Percentiles rank a stretch among this genome's conserved stretches.
Conservation (phyloP, 2,888 invertebrate species). For the Phalangium opilio region DNA sequence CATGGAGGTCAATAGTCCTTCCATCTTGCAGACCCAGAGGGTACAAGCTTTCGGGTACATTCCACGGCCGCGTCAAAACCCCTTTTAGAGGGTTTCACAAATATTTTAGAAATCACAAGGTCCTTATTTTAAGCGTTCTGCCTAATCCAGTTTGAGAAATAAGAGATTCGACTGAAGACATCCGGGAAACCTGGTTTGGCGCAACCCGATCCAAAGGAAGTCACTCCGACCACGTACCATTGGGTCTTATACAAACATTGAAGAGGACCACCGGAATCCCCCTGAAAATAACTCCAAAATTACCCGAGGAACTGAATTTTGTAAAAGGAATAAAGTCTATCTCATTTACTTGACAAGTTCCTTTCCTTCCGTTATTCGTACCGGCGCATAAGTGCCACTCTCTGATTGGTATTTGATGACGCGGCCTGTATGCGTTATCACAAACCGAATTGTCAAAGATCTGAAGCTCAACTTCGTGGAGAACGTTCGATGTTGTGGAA, state of each 20-base stretch:
- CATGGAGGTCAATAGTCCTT: too few relatives aligned
- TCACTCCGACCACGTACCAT: slow-evolving; percentile 76
- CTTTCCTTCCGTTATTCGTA: slow-evolving; percentile 61
- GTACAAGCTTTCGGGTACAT: too few relatives aligned
- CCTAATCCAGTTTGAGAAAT: slow-evolving; percentile 14
- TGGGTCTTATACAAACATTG: slow-evolving; percentile 67
- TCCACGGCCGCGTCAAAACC: too few relatives aligned
- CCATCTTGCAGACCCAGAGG: too few relatives aligned
- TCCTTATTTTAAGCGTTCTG: too few relatives aligned
- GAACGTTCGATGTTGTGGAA: slow-evolving; percentile 2
- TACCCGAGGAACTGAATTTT: too few relatives aligned
- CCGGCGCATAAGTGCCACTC: slow-evolving; percentile 65
- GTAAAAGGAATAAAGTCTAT: too few relatives aligned
- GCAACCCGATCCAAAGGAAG: slow-evolving; percentile 82
- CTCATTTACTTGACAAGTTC: slow-evolving; percentile 67
- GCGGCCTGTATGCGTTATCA: slow-evolving; percentile 41
- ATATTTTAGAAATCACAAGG: too few relatives aligned
- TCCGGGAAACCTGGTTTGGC: slow-evolving; percentile 47
- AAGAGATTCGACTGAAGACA: slow-evolving; percentile 14
- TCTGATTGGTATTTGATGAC: slow-evolving; percentile 46
- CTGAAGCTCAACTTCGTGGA: slow-evolving; percentile 66
- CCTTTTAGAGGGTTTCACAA: too few relatives aligned
- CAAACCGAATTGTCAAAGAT: slow-evolving; percentile 42
- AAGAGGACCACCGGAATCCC: slow-evolving; percentile 77
- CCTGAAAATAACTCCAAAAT: slow-evolving; percentile 38